These are phyloP conservation scores for Electrophaes corylata DNA, from an alignment of 2,888 invertebrate genomes.

Conservation along the genomic window DNA sequence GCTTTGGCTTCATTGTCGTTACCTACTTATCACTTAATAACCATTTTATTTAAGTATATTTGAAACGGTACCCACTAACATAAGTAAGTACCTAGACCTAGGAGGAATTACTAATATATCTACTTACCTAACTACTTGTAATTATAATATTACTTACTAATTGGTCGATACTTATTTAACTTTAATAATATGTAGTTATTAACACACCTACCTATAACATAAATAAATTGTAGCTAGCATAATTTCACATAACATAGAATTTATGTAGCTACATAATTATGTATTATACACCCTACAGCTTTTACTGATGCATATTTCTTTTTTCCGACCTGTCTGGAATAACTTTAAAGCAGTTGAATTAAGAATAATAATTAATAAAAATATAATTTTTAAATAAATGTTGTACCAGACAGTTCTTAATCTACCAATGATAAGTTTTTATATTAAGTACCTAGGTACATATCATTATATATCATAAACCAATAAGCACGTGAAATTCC, in stretches of 20 bases:
- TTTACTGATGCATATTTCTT: conserved; percentile 3
- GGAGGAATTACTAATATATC: conserved; percentile 46
- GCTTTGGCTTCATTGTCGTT: conserved; percentile 48
- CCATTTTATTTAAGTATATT: not conserved
- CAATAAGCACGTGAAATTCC: conserved; percentile 1
- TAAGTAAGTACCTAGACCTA: conserved; percentile 22
- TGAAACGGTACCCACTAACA: conserved; percentile 3
- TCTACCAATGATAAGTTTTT: not conserved
- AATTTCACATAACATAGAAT: not conserved
- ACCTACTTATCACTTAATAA: conserved; percentile 35
- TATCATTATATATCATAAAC: conserved; percentile 8
- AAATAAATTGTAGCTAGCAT: conserved; percentile 7
- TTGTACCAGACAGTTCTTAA: conserved; percentile 1
- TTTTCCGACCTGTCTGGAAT: conserved; percentile 18
- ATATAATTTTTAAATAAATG: too few species aligned
- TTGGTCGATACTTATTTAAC: not conserved
- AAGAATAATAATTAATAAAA: too few species aligned
- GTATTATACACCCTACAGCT: conserved; percentile 22
- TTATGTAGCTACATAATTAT: conserved; percentile 8
- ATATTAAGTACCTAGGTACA: not conserved
- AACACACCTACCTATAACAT: not conserved
- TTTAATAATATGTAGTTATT: not conserved
- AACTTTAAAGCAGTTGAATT: too few species aligned
- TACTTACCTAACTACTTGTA: conserved; percentile 20
- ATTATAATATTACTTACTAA: conserved; percentile 15